Conservation (phyloP, 2,113 vertebrate genomes). For the Carettochelys insculpta region DNA sequence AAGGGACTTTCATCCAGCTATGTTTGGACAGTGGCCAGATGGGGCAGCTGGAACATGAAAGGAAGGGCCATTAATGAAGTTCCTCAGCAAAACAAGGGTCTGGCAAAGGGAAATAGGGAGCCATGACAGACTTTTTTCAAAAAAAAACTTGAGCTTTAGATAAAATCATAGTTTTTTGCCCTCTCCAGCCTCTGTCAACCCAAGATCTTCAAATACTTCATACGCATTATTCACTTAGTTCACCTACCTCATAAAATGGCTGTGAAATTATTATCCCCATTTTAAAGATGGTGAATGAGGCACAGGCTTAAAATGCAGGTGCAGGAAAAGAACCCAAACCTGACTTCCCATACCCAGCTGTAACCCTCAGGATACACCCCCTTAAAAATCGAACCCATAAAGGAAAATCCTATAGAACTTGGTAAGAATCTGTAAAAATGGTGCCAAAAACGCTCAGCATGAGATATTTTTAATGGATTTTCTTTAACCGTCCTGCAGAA, state of each 20-base stretch:
- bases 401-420: neutral
- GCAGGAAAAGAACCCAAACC: rapidly evolving
- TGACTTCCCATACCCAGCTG: neutral
- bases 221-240: rapidly evolving
- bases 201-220: neutral
- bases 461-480: rapidly evolving
- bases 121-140: rapidly evolving
- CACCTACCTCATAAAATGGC: neutral
- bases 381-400: neutral
- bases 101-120: neutral
- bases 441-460: rapidly evolving
- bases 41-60: constrained; percentile 29
- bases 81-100: neutral
- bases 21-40: constrained; percentile 24
- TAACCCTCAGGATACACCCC: neutral
- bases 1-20: constrained; percentile 15
- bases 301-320: neutral
- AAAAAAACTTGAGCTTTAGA: rapidly evolving
- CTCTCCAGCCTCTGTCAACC: neutral
- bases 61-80: neutral
- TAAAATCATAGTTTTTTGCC: rapidly evolving
- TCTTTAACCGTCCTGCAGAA: neutral
- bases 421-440: neutral
- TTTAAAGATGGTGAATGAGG: neutral
- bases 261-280: neutral